These are phyloP conservation scores for Ursus arctos DNA, from an alignment of 2,113 vertebrate genomes.

Conservation along the genomic window DNA sequence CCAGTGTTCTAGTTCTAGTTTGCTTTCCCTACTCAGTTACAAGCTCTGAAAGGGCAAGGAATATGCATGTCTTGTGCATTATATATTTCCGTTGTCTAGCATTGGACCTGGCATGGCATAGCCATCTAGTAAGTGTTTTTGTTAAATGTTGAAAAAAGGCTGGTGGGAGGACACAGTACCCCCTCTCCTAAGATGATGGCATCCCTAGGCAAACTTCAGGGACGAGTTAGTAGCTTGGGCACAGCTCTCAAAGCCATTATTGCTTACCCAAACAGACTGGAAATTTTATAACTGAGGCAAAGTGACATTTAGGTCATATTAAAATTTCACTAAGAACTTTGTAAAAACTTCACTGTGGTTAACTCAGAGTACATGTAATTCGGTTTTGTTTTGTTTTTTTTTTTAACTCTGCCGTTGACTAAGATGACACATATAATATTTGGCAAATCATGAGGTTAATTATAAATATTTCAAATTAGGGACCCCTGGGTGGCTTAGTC, in stretches of 20 bases:
- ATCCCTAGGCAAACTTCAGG: neutral
- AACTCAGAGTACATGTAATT: conserved; percentile 1
- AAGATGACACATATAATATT: neutral
- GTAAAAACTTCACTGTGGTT: neutral
- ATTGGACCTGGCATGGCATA: neutral
- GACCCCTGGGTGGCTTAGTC: too few species aligned
- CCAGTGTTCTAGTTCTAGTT: neutral
- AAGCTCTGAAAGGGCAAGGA: conserved; percentile 12
- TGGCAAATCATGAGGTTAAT: neutral
- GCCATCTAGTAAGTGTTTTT: neutral
- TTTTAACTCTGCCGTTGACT: neutral
- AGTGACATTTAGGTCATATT: neutral
- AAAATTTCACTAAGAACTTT: conserved; percentile 33
- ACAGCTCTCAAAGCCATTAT: neutral
- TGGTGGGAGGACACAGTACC: neutral
- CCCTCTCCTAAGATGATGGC: neutral
- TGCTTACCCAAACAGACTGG: neutral
- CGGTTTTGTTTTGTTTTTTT: neutral
- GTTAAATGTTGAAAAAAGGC: neutral
- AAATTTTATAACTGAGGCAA: neutral
- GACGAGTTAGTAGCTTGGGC: neutral
- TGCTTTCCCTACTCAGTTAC: neutral
- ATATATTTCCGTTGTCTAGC: neutral
- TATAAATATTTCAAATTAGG: neutral
- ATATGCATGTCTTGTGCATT: neutral